Conservation (phyloP, 2,797 vertebrate species). For the Podargus strigoides region DNA sequence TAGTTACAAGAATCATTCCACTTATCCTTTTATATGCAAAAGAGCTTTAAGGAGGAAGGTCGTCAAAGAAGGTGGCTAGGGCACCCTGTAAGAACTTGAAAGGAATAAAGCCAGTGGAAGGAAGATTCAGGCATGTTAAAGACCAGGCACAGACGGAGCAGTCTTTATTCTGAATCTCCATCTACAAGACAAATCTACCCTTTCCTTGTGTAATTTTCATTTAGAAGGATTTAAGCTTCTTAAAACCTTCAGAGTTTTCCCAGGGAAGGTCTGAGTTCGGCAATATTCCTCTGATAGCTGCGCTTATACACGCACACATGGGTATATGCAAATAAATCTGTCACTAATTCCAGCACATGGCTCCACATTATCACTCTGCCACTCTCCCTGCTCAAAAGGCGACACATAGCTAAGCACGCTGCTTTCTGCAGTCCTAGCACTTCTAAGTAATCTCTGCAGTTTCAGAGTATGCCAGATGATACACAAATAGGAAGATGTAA, state of each 20-base stretch:
- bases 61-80: constrained; percentile 27
- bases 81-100: constrained; percentile 17
- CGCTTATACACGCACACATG: neutral
- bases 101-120: constrained; percentile 55
- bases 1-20: constrained; percentile 1
- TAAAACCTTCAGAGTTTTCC: constrained; percentile 48
- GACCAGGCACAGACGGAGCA: constrained; percentile 37
- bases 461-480: neutral
- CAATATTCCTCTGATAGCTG: neutral
- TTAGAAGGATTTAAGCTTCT: constrained; percentile 69
- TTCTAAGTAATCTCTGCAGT: neutral
- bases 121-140: constrained; percentile 54
- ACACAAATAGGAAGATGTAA: neutral
- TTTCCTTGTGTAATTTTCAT: constrained; percentile 65
- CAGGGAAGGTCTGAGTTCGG: neutral
- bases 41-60: constrained; percentile 37
- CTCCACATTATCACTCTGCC: constrained; percentile 4
- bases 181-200: constrained; percentile 69
- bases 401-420: neutral
- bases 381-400: neutral
- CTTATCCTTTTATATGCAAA: constrained; percentile 57
- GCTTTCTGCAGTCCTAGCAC: constrained; percentile 24
- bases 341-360: constrained; percentile 48
- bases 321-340: constrained; percentile 54
- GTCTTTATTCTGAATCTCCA: constrained; percentile 56